Percentiles rank a stretch among this genome's conserved stretches.
phyloP scores from a whole-genome alignment of 2,888 invertebrate species.

The Drosophila percnosoma region DNA sequence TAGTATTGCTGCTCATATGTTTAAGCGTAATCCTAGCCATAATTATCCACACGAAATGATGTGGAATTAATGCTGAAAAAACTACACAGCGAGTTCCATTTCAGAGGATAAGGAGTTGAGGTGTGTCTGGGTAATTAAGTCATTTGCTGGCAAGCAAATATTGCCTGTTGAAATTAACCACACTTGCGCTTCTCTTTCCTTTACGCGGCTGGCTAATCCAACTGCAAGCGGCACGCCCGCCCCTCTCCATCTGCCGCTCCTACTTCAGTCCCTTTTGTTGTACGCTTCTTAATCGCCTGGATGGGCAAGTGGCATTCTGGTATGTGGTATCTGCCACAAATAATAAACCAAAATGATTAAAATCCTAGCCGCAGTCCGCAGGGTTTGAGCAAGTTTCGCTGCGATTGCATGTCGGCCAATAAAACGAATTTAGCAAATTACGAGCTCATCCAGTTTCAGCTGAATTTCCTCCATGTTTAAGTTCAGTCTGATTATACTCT shows the following conservation, averaged over 20 bases:
- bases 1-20: slow-evolving; percentile 5
- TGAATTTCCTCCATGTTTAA: slow-evolving; percentile 10
- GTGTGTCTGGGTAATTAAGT: slow-evolving; percentile 69
- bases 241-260: not conserved
- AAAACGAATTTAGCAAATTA: slow-evolving; percentile 80
- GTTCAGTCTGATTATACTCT: slow-evolving; percentile 50
- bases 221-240: slow-evolving; percentile 22
- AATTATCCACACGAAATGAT: slow-evolving; percentile 74
- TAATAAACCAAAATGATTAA: slow-evolving; percentile 79
- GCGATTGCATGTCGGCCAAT: slow-evolving; percentile 77
- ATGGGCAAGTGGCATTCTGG: slow-evolving; percentile 30
- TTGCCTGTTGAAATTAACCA: slow-evolving; percentile 44
- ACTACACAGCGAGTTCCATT: not conserved
- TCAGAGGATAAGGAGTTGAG: not conserved
- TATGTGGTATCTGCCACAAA: slow-evolving; percentile 67
- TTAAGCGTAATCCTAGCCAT: slow-evolving; percentile 64
- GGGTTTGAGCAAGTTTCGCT: slow-evolving; percentile 31
- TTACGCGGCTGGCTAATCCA: slow-evolving; percentile 34
- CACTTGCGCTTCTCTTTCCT: not conserved
- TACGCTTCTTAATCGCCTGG: slow-evolving; percentile 6
- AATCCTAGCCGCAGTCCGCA: slow-evolving; percentile 48
- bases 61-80: slow-evolving; percentile 58
- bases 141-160: slow-evolving; percentile 65
- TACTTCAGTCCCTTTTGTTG: not conserved
- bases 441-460: slow-evolving; percentile 64